These are phyloP conservation scores for Penaeus monodon DNA, from an alignment of 2,888 invertebrate genomes.

Conservation along the genomic window DNA sequence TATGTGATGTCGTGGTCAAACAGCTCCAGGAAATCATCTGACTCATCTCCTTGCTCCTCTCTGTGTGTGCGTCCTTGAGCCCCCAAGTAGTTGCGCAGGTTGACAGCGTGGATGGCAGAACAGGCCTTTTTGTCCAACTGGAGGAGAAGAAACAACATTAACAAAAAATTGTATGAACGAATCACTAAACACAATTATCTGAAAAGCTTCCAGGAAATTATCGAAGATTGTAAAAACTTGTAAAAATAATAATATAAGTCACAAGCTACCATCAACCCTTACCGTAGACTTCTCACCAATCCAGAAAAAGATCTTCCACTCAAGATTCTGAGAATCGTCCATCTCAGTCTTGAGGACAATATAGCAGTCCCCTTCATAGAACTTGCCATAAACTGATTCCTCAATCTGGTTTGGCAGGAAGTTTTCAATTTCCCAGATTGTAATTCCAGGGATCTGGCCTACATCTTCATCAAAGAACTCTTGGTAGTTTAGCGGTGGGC, in stretches of 20 bases:
- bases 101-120: constrained; percentile 98
- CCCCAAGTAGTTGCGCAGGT: constrained; percentile 94
- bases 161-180: background rate
- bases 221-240: background rate
- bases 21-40: constrained; percentile 92
- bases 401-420: constrained; percentile 92
- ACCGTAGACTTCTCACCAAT: constrained; percentile 95
- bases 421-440: constrained; percentile 99
- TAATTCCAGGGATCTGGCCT: constrained; percentile 90
- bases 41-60: constrained; percentile 97
- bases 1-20: constrained; percentile 93
- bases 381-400: constrained; percentile 94
- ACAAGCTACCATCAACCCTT: constrained; percentile 68
- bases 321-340: constrained; percentile 75
- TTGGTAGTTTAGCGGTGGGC: constrained; percentile 95
- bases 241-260: too few relatives aligned
- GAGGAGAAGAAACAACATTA: constrained; percentile 65
- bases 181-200: background rate
- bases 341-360: constrained; percentile 90
- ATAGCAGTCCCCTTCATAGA: constrained; percentile 99
- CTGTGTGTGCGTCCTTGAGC: constrained; percentile 93
- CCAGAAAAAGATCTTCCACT: constrained; percentile 99
- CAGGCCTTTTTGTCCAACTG: constrained; percentile 94
- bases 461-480: constrained; percentile 96
- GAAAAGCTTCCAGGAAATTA: background rate